Percentiles rank a stretch among this genome's conserved stretches.
phyloP scores from a whole-genome alignment of 1,140 invertebrate genomes.

The Rhopalosiphum maidis region DNA sequence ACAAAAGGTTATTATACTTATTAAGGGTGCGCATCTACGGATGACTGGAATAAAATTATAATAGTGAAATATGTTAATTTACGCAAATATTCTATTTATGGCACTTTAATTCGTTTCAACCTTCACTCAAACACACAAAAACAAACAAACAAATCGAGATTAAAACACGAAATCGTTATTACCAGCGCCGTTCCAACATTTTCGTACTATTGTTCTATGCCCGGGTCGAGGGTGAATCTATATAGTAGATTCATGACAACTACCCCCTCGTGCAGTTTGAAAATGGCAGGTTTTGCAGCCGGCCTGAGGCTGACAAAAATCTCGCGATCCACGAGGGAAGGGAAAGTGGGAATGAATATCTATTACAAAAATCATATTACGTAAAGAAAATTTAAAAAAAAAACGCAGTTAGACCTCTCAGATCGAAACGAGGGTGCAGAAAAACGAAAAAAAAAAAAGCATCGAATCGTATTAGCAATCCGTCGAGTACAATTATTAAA shows the following conservation, averaged over 20 bases:
- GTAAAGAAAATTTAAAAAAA: neutral
- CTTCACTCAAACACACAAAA: slow-evolving; percentile 9
- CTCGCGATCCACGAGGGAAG: neutral
- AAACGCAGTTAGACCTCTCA: neutral
- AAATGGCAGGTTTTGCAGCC: neutral
- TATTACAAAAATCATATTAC: slow-evolving; percentile 4
- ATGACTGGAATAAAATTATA: slow-evolving; percentile 12
- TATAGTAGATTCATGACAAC: neutral
- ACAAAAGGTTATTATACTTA: slow-evolving; percentile 1
- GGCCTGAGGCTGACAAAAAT: neutral
- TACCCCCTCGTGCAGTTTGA: neutral
- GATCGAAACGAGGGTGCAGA: neutral
- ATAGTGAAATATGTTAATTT: slow-evolving; percentile 6
- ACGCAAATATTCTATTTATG: slow-evolving; percentile 1
- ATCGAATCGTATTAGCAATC: neutral
- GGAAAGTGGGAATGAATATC: neutral
- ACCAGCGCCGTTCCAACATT: neutral
- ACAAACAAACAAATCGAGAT: neutral
- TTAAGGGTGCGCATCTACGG: neutral
- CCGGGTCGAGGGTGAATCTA: neutral
- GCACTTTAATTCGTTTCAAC: neutral
- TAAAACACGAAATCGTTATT: slow-evolving; percentile 10
- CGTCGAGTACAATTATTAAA: neutral
- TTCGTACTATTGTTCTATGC: neutral
- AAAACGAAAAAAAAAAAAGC: neutral